A percentile compares a stretch with the other conserved stretches of the same genome.
These are phyloP conservation scores for Melanerpes formicivorus DNA, from an alignment of 2,113 vertebrate species.

Conservation along the genomic window DNA sequence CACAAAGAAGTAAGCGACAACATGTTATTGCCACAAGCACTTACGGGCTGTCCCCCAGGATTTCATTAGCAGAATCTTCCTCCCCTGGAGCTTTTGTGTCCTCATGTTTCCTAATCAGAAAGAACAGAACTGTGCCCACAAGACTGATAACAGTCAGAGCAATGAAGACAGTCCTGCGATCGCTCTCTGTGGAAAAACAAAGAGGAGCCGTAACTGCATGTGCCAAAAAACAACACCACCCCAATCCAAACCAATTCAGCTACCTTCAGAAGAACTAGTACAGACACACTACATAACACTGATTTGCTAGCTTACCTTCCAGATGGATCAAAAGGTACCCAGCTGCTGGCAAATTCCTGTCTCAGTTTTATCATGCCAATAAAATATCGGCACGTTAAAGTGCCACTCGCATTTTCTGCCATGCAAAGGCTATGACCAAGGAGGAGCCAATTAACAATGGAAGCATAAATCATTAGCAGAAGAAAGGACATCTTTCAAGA, in stretches of 20 bases:
- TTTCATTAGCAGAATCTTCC: constrained; percentile 70
- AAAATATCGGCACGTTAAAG: not conserved
- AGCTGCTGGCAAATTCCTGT: constrained; percentile 32
- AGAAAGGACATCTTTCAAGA: not conserved
- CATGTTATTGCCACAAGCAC: not conserved
- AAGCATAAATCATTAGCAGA: constrained; percentile 10
- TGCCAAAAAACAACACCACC: not conserved
- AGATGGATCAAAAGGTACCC: not conserved
- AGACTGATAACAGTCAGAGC: constrained; percentile 95
- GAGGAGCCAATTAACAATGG: constrained; percentile 24
- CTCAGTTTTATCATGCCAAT: constrained; percentile 26
- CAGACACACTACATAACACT: not conserved
- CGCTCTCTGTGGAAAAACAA: constrained; percentile 82
- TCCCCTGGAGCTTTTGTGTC: constrained; percentile 71
- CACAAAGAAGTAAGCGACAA: not conserved
- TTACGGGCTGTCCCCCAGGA: constrained; percentile 70
- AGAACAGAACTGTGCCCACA: constrained; percentile 95
- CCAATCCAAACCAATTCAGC: not conserved
- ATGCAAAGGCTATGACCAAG: not conserved
- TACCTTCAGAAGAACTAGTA: not conserved
- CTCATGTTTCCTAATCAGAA: constrained; percentile 90
- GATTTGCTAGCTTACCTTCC: not conserved
- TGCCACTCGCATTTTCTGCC: not conserved
- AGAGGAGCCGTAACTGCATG: not conserved
- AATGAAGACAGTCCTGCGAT: constrained; percentile 94